Base-by-base conservation (phyloP, 2,888 invertebrate genomes). In the Tetramorium bicarinatum region DNA sequence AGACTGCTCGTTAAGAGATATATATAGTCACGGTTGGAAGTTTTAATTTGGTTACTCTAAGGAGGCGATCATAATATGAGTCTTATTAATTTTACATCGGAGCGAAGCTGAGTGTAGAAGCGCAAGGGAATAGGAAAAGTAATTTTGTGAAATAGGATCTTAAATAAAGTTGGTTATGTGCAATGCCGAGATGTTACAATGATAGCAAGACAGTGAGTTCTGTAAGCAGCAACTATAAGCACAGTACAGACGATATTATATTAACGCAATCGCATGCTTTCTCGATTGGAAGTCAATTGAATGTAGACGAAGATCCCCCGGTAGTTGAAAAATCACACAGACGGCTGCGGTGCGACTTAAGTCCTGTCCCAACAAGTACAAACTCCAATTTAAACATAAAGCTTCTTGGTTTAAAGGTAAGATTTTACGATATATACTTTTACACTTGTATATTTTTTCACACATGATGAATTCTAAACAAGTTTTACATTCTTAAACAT, bases 101-200 rank as follows among this genome's bases (percentile, higher is more conserved):
- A 88, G 52, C 59, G n/a, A 76, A 80, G 77, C 47, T 75, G 59
- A 77, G 77, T 54, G 56, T 69, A 74, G 15, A 79, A 76, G 62
- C 29, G 41, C 38, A 59, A 59, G 34, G 62, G 69, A 79, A 80
- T 84, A 79, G 67, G 67, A 44, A 38, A 85, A 85, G 38, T 72
- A 75, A 83, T 88, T 90, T 88, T 84, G 74, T 83, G 84, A 85
- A 90, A 87, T 83, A 84, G 84, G 81, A 49, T 88, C 72, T 87
- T 88, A 83, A 74, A 80, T 83, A 79, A 88, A 88, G 88, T 87
- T 91, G 90, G 89, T 89, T 91, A 92, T 92, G 94, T 94, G 94
- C 94, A 95, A 95, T 95, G 95, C 95, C 95, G 94, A 95, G 94
- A 95, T 95, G 95, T 92, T 94, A 93, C 92, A 94, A 94, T 93